Evolutionary conservation across 2,113 vertebrate genomes (phyloP), one percentile per base, ranked within the genome.

Genomic region (Mystacornis crossleyi): DNA sequence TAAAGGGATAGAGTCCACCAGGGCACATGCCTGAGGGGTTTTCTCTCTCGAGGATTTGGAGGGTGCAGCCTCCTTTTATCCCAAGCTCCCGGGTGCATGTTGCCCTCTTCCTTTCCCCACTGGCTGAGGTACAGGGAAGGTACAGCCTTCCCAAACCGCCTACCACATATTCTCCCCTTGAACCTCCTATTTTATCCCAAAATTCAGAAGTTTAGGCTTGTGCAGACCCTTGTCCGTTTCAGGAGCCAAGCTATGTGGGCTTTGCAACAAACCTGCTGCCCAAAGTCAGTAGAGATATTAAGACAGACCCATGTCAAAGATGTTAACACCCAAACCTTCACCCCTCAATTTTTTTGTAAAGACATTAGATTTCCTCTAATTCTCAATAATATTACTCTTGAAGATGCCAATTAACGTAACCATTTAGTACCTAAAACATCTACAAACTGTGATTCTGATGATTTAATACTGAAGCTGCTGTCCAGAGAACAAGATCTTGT

Each of bases 21-120:
- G 7, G 18, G 23, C 33, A 33, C 33, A 33, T 0, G 0, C 14
- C 9, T 1, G 0, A 0, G 0, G 8, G 3, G 5, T 47, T 64
- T 73, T 38, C 23, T 33, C 33, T 47, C 48, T 38, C 0, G 0
- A 8, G 2, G 28, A 54, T 72, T 38, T 1, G 2, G 38, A 38
- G 26, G 4, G 21, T 0, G 0, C 40, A 45, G 18, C 18, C 40
- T 54, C 23, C 48, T 6, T 73, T 54, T 9, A 54, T 73, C 48
- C 40, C 2, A 5, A 45, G 12, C 18, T 64, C 69, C 28, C 0
- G 0, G n/a, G 14, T 0, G 0, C 58, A 9, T 1, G 2, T 9
- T 64, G 14, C 28, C 26, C 33, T 38, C 21, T 45, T 83, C 28
- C 14, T 54, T 64, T 55, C 48, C 21, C 28, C 28, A 3, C 1